Percentiles rank a stretch among this genome's conserved stretches.
These are phyloP conservation scores for Batillaria attramentaria DNA, from an alignment of 1,140 invertebrate species.

Conservation along the genomic window DNA sequence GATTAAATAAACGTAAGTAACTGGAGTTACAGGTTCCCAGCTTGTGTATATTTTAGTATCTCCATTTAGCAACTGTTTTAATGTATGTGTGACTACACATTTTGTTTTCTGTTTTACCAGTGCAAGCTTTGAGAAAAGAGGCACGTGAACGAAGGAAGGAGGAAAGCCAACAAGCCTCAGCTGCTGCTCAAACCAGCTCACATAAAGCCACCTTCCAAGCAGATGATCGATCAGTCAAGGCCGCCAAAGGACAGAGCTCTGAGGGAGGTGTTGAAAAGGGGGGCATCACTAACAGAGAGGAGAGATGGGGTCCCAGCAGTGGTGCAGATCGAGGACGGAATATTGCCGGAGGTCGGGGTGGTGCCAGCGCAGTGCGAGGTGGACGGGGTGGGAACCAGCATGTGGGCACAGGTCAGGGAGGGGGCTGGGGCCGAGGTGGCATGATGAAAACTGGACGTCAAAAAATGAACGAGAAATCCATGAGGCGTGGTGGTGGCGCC, in stretches of 20 bases:
- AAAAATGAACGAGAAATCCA: conserved; percentile 32
- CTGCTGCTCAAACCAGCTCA: conserved; percentile 2
- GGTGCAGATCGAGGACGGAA: too few relatives aligned
- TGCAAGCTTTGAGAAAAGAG: conserved; percentile 10
- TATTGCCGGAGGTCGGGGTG: too few relatives aligned
- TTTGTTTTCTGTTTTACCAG: background rate
- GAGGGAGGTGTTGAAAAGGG: background rate
- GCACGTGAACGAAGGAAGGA: conserved; percentile 16
- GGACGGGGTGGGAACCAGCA: background rate
- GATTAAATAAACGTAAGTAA: too few relatives aligned
- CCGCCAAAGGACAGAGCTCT: too few relatives aligned
- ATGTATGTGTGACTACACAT: too few relatives aligned
- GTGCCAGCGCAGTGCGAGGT: conserved; percentile 7
- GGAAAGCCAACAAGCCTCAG: conserved; percentile 10
- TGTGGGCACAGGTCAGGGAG: background rate
- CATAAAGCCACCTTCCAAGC: background rate
- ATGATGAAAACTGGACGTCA: conserved; percentile 23
- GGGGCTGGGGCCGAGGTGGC: conserved; percentile 5
- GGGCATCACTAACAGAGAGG: background rate
- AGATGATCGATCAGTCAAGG: too few relatives aligned
- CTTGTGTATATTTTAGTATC: too few relatives aligned
- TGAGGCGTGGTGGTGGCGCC: conserved; percentile 15
- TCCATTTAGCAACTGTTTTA: too few relatives aligned
- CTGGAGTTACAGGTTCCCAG: too few relatives aligned
- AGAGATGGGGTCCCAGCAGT: background rate